Evolutionary conservation across 2,797 vertebrate genomes (phyloP).

Genomic region (Corythornis leucogaster): DNA sequence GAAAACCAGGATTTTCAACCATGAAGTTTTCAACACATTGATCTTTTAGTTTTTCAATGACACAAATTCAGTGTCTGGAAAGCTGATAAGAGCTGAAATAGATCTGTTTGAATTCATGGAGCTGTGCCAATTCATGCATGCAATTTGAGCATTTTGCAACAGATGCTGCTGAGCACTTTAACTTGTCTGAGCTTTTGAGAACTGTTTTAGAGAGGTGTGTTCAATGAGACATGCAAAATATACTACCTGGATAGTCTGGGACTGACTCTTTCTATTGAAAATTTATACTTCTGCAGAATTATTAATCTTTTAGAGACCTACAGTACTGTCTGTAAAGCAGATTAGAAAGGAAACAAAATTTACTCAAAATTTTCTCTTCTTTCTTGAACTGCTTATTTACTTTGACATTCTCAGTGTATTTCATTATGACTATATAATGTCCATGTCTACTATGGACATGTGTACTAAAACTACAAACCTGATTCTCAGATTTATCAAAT

Average conservation of each 20-base stretch:
- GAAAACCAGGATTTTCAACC: neutral
- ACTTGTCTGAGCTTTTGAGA: neutral
- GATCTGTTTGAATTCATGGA: neutral
- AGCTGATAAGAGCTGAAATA: slow-evolving; percentile 9
- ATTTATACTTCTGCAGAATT: neutral
- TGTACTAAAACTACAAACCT: neutral
- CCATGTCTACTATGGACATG: neutral
- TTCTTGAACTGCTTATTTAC: neutral
- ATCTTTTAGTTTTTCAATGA: slow-evolving; percentile 12
- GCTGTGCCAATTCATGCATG: neutral
- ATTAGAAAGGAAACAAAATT: neutral
- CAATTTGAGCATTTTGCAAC: neutral
- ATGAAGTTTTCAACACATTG: neutral
- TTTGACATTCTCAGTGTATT: neutral
- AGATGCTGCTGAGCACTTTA: neutral
- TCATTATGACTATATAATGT: neutral
- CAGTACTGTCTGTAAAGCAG: neutral
- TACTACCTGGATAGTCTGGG: neutral
- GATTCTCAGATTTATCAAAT: neutral
- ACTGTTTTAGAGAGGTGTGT: neutral
- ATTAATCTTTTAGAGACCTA: neutral
- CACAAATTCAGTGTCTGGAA: slow-evolving; percentile 16
- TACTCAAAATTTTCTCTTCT: neutral
- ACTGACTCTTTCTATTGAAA: neutral
- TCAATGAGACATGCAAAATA: neutral